Percentiles rank a stretch among this genome's conserved stretches.
Evolutionary conservation across 2,113 vertebrate species (phyloP).

Genomic region (Macaca nemestrina): DNA sequence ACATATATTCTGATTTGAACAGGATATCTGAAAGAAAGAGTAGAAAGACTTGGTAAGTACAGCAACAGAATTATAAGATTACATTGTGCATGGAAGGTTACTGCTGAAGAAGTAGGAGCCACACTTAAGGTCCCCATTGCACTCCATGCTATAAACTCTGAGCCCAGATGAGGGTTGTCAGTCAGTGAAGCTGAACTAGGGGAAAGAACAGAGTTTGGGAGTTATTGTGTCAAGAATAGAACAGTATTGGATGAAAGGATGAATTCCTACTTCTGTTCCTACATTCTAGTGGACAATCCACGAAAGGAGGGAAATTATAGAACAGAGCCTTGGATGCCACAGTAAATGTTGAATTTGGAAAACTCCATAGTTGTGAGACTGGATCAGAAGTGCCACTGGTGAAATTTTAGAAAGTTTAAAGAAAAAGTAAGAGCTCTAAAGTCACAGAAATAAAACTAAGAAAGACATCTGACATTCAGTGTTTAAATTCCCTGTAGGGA

Average conservation of each 20-base stretch:
- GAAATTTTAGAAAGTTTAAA: neutral
- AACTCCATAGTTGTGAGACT: neutral
- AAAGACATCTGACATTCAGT: neutral
- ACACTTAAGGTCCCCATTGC: too few relatives aligned
- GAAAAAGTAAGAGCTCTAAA: neutral
- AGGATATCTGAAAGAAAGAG: conserved; percentile 32
- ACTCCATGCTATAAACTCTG: neutral
- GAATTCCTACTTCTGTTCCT: neutral
- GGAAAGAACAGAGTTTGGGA: neutral
- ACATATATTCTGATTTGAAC: neutral
- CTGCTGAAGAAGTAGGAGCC: neutral
- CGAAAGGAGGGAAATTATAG: neutral
- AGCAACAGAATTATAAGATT: too few relatives aligned
- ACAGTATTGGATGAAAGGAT: neutral
- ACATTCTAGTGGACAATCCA: neutral
- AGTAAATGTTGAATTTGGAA: neutral
- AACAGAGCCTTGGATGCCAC: neutral
- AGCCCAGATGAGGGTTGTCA: neutral
- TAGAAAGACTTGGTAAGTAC: neutral
- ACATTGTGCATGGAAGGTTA: neutral
- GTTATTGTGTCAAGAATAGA: neutral
- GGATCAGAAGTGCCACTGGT: neutral
- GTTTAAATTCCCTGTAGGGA: neutral
- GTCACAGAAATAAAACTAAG: neutral
- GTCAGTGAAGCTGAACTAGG: neutral